Base-by-base conservation (phyloP, 2,113 vertebrate species). In the Falcunculus frontatus region DNA sequence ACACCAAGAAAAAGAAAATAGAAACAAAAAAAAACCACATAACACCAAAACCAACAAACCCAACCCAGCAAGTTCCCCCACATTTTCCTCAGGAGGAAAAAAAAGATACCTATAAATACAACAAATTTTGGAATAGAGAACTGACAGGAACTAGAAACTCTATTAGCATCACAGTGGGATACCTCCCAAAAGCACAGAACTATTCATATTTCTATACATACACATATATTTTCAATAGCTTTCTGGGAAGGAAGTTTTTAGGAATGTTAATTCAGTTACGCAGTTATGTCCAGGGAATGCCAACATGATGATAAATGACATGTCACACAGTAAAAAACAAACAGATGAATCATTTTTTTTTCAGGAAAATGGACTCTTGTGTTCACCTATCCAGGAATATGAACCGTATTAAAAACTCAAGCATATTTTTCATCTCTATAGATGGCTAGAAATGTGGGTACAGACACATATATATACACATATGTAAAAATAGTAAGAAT, bases 401-500 rank as follows among this genome's bases (percentile, higher is more conserved):
- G 82, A 96, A 97, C 86, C 65, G 30, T n/a, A 84, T 56, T 77
- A 62, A 86, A 90, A 63, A 15, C 6, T 6, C 53, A 74, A 42
- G 69, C 56, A 59, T 56, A 77, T 93, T 89, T 97, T 86, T 88
- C 83, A 95, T 92, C 78, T 87, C 44, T 81, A 29, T 14, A 76
- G n/a, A 55, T 13, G 25, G 52, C 49, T 18, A 74, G 17, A 30
- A 37, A 35, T 10, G 32, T 50, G 46, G 32, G 39, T 29, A 84
- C 76, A 64, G 11, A 79, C 42, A 94, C 33, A 89, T 29, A 42
- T 14, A 53, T 39, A 73, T 33, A 56, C 13, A 47, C 42, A 86
- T 32, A 93, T 56, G 84, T 81, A 90, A 93, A 93, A 97, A 91
- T 83, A 97, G 73, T 84, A 64, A 95, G 93, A 97, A 96, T 89